A percentile compares a stretch with the other conserved stretches of the same genome.
These are phyloP conservation scores for Scrobipalpa costella DNA, from an alignment of 2,888 invertebrate genomes.

Conservation along the genomic window DNA sequence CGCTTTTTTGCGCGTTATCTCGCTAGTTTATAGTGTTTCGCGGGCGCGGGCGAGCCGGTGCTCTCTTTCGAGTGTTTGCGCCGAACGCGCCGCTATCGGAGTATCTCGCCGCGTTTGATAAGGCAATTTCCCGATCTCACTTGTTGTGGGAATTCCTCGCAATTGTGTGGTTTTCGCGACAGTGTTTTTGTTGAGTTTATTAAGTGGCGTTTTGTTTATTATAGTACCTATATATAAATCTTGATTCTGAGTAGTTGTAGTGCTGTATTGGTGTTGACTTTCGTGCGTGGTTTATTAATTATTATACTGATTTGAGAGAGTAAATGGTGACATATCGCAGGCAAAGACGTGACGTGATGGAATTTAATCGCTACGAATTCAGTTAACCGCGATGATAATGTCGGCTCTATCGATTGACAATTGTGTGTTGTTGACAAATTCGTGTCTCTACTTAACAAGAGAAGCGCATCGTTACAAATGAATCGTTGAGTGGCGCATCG, in stretches of 20 bases:
- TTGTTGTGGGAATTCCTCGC: slow-evolving; percentile 40
- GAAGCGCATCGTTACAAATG: neutral
- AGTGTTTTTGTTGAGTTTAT: slow-evolving; percentile 35
- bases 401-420: slow-evolving; percentile 12
- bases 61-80: slow-evolving; percentile 9
- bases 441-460: neutral
- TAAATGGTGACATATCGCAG: neutral
- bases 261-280: neutral
- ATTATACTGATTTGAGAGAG: neutral
- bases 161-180: slow-evolving; percentile 35
- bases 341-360: neutral
- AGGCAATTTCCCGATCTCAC: slow-evolving; percentile 48
- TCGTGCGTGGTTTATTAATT: neutral
- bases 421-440: slow-evolving; percentile 24
- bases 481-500: neutral
- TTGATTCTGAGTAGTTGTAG: neutral
- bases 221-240: neutral
- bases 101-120: slow-evolving; percentile 45
- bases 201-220: neutral
- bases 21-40: slow-evolving; percentile 52
- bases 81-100: slow-evolving; percentile 38
- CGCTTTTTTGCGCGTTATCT: slow-evolving; percentile 46
- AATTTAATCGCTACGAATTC: slow-evolving; percentile 1
- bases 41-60: neutral
- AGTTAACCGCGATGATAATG: neutral